Evolutionary conservation across 2,888 invertebrate species (phyloP).

Genomic region (Chrysolina americana): DNA sequence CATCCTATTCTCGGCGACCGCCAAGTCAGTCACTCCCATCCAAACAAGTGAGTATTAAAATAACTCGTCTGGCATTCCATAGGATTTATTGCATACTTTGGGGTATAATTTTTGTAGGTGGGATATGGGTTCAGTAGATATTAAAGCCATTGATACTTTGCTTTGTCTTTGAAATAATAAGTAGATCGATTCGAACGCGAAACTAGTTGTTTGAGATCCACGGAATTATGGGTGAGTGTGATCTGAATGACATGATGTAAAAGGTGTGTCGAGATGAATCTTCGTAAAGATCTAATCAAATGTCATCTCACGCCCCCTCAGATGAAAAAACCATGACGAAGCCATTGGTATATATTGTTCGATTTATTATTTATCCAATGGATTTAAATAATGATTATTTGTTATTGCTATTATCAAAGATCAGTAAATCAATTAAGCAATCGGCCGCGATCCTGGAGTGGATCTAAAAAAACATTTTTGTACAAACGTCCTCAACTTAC

Average conservation of each 20-base stretch:
- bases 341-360: too few species aligned
- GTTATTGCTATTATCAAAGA: too few species aligned
- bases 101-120: conserved; percentile 29
- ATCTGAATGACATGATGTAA: background rate
- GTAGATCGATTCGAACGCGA: conserved; percentile 8
- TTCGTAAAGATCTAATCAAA: too few species aligned
- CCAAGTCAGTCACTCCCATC: conserved; percentile 20
- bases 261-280: background rate
- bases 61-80: conserved; percentile 16
- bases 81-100: conserved; percentile 27
- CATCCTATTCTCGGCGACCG: background rate
- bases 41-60: conserved; percentile 21
- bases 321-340: too few species aligned
- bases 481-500: too few species aligned
- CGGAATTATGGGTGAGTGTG: background rate
- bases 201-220: background rate
- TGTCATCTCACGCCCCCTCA: too few species aligned
- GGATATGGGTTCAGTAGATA: conserved; percentile 19
- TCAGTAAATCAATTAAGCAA: too few species aligned
- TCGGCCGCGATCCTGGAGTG: too few species aligned
- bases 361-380: too few species aligned
- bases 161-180: conserved; percentile 19
- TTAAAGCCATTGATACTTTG: conserved; percentile 21
- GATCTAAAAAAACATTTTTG: too few species aligned
- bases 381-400: too few species aligned